phyloP scores from a whole-genome alignment of 2,113 vertebrate genomes.

The Holacanthus passer region DNA sequence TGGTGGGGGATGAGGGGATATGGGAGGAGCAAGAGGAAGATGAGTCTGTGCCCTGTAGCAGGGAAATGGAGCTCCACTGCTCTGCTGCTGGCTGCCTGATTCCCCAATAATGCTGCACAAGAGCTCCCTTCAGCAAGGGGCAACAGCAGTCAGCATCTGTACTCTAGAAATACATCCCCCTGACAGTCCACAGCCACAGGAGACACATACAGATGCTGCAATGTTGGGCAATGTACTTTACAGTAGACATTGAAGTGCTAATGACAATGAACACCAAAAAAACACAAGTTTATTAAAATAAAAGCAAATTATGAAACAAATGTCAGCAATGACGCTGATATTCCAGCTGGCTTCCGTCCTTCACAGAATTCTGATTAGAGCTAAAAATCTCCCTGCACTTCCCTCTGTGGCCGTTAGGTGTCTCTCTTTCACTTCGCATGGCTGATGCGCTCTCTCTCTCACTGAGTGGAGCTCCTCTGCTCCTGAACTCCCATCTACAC shows the following conservation, averaged over 20 bases:
- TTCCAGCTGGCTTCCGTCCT: conserved; percentile 46
- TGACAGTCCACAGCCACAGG: conserved; percentile 36
- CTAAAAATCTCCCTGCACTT: conserved; percentile 70
- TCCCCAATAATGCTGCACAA: conserved; percentile 68
- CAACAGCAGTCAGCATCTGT: conserved; percentile 53
- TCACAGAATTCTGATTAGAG: conserved; percentile 31
- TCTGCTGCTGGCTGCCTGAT: conserved; percentile 69
- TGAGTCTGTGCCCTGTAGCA: conserved; percentile 79
- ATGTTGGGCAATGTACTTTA: background rate
- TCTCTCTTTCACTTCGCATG: conserved; percentile 91
- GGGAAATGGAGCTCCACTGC: conserved; percentile 78
- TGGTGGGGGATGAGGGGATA: conserved; percentile 64
- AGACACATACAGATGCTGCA: conserved; percentile 36
- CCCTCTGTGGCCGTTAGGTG: conserved; percentile 84
- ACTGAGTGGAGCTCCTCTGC: conserved; percentile 72
- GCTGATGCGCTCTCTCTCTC: conserved; percentile 65
- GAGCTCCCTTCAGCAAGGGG: conserved; percentile 63
- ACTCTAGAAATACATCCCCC: conserved; percentile 41
- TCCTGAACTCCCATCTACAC: conserved; percentile 83
- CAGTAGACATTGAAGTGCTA: background rate
- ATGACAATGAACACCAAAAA: background rate
- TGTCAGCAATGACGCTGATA: conserved; percentile 49
- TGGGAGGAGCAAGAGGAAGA: conserved; percentile 74
- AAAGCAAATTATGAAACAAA: conserved; percentile 51
- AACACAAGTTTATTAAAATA: conserved; percentile 23